phyloP scores from a whole-genome alignment of 2,797 vertebrate species.

The Arvicola amphibius region DNA sequence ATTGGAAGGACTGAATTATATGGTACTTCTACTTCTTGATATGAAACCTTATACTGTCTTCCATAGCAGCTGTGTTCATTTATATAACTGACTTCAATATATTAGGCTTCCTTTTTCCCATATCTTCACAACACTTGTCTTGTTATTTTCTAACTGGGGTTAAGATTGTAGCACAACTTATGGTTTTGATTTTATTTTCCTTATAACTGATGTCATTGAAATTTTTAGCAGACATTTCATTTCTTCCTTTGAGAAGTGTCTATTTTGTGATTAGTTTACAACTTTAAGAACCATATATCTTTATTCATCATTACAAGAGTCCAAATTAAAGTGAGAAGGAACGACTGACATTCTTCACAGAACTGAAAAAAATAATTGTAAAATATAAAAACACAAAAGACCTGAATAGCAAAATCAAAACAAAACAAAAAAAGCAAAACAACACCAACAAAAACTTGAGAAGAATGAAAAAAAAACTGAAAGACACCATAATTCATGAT shows the following conservation, averaged over 20 bases:
- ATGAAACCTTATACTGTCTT: background rate
- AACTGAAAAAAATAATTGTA: background rate
- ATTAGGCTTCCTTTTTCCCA: background rate
- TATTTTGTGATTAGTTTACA: background rate
- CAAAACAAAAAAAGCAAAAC: too few species aligned
- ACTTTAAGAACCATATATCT: background rate
- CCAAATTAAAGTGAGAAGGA: background rate
- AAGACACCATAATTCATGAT: background rate
- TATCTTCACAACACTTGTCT: background rate
- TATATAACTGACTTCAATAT: background rate
- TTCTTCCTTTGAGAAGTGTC: background rate
- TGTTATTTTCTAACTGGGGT: background rate
- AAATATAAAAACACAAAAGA: background rate
- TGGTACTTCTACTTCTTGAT: background rate
- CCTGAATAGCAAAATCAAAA: background rate
- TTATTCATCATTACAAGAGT: background rate
- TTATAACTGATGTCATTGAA: background rate
- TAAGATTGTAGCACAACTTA: background rate
- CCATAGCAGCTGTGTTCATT: too few species aligned
- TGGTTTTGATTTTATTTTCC: background rate
- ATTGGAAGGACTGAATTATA: background rate
- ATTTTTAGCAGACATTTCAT: background rate
- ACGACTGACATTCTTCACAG: background rate
- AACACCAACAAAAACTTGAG: background rate
- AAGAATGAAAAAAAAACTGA: background rate